Percentiles rank a stretch among this genome's conserved stretches.
phyloP scores from a whole-genome alignment of 1,140 invertebrate species.

The Tigriopus japonicus region DNA sequence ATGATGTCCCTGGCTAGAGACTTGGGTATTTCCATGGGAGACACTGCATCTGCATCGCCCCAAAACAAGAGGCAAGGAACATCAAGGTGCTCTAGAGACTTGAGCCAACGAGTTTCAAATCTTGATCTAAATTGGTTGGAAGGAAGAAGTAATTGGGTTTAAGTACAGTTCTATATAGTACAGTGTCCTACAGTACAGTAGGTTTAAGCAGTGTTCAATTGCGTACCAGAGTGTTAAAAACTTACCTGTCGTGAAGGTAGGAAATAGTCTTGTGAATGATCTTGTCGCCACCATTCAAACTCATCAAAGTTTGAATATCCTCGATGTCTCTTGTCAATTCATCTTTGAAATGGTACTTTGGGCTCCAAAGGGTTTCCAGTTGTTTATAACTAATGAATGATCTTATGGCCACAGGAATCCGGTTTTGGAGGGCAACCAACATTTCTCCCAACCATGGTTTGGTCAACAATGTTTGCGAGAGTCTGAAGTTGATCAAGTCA shows the following conservation, averaged over 20 bases:
- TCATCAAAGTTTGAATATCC: background rate
- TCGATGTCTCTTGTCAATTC: background rate
- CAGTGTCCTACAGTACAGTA: no score
- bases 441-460: background rate
- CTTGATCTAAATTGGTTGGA: background rate
- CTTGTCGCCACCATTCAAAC: background rate
- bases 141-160: background rate
- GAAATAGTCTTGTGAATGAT: background rate
- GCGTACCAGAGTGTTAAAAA: no score
- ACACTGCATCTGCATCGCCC: background rate
- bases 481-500: constrained; percentile 7
- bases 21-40: background rate
- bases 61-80: background rate
- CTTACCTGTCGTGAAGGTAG: background rate
- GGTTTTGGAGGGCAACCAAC: background rate
- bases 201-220: no score
- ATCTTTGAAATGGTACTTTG: background rate
- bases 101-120: background rate
- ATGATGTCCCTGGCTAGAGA: background rate
- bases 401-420: background rate
- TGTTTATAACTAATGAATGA: background rate
- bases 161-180: background rate
- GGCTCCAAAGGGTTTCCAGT: background rate
- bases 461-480: background rate
- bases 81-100: background rate